Percentiles rank a stretch among this genome's conserved stretches.
Evolutionary conservation across 2,797 vertebrate genomes (phyloP).

Genomic region (Microchirus variegatus): DNA sequence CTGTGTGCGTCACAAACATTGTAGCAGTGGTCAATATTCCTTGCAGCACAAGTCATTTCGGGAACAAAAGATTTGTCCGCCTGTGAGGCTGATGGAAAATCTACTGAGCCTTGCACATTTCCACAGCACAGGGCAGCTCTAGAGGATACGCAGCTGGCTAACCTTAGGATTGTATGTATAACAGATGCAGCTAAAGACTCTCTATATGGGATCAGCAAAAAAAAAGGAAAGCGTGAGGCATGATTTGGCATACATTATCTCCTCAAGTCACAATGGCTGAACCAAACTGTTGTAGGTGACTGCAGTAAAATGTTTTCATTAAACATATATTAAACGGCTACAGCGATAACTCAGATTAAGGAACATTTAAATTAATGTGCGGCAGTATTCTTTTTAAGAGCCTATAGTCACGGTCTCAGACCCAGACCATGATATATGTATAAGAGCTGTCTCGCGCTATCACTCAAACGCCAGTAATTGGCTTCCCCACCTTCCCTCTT

Average conservation of each 20-base stretch:
- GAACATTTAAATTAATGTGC: slow-evolving; percentile 14
- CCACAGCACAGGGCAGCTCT: slow-evolving; percentile 43
- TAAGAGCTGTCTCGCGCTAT: slow-evolving; percentile 38
- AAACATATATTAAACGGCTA: slow-evolving; percentile 13
- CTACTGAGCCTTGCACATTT: slow-evolving; percentile 70
- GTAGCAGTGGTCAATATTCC: slow-evolving; percentile 69
- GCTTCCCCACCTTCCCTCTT: slow-evolving; percentile 48
- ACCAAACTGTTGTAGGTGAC: slow-evolving; percentile 23
- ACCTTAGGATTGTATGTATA: slow-evolving; percentile 60
- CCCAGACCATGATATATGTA: slow-evolving; percentile 42
- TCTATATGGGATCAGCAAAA: slow-evolving; percentile 70
- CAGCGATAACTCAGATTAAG: slow-evolving; percentile 20
- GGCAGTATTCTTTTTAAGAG: slow-evolving; percentile 35
- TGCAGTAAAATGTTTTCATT: slow-evolving; percentile 30
- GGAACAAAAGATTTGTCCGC: slow-evolving; percentile 72
- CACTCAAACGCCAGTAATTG: slow-evolving; percentile 64
- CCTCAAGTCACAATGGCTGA: slow-evolving; percentile 42
- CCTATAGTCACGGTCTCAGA: slow-evolving; percentile 33
- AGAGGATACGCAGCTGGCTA: slow-evolving; percentile 64
- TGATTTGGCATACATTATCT: slow-evolving; percentile 71
- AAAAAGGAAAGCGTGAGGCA: slow-evolving; percentile 25
- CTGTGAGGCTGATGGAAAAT: slow-evolving; percentile 68
- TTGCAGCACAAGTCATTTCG: slow-evolving; percentile 67
- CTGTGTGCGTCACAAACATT: slow-evolving; percentile 69
- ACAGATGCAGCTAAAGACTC: slow-evolving; percentile 60